Base-by-base conservation (phyloP, 2,113 vertebrate species). In the Phocoena sinus region DNA sequence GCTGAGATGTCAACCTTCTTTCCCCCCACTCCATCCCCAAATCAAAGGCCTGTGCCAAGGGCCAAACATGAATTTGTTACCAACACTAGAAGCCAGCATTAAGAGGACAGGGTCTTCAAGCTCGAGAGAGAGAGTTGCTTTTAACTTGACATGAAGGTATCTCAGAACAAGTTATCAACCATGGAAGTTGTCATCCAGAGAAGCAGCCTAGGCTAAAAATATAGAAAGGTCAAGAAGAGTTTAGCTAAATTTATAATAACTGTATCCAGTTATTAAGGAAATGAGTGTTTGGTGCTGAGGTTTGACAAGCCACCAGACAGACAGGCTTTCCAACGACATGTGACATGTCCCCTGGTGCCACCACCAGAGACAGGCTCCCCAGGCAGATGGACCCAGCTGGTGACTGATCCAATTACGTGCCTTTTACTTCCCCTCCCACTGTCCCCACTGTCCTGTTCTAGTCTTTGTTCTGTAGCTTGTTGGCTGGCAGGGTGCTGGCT, bases 201-300 rank as follows among this genome's bases (percentile, higher is more conserved):
- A 67, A 81, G 74, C 79, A 97, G 67, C 83, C 87, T 47, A 77
- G 80, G 76, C 95, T 97, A 96, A 97, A 97, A 97, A 97, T 97
- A 97, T 13, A 84, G 90, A 92, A 97, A 97, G 97, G 97, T 96
- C 90, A 71, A 76, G 90, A 83, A 96, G 90, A 96, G 98, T 97
- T 97, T 84, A 92, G 96, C 80, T 96, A 89, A 93, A 97, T 97
- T 97, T 98, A 97, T 91, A 96, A 36, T 36, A 36, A 36, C 92
- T 92, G 83, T 81, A 97, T 62, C 96, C 90, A 95, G 97, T 90
- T 84, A 98, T 97, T 98, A 98, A 96, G 97, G 94, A 97, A 98
- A 98, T 98, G 93, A 95, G 81, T 94, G 94, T 96, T 97, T 97
- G 98, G 90, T 94, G 92, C 68, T 47, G 83, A 97, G 86, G 89